Evolutionary conservation across 2,113 vertebrate genomes (phyloP), one percentile per base, ranked within the genome.

Genomic region (Tylochromis polylepis): DNA sequence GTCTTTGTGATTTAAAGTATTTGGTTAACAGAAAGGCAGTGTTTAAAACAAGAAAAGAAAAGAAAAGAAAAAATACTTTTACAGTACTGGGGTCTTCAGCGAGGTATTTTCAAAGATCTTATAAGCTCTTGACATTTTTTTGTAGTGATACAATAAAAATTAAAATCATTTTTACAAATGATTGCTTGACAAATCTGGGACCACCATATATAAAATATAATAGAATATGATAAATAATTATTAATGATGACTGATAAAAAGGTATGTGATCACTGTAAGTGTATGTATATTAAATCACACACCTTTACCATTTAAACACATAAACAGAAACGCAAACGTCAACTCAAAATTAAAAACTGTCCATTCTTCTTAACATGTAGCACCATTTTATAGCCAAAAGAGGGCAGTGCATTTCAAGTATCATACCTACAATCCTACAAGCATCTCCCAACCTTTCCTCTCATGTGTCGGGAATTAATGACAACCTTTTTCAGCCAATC

Each of bases 351-450:
- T 75, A 18, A 49, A 72, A 49, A 75, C 41, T 2, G 4, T 29
- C 8, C 8, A 2, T 6, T 22, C 5, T 82, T 53, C 3, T 31
- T 15, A 27, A 22, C 3, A 5, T 83, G 87, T n/a, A 86, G 20
- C 85, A 59, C 57, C 16, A 29, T 14, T 20, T 29, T 12, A 3
- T 6, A 5, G 67, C 84, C 94, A 93, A 65, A 81, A 78, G 94
- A 55, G 62, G 92, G 86, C 91, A 87, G 87, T 65, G 81, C 18
- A 91, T 36, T 16, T 86, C 79, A 90, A 85, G 16, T 51, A 72
- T 86, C 15, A 5, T 22, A 1, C 41, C 24, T 27, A 22, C 22
- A 4, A 15, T 15, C 38, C 12, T 16, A 11, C 4, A 80, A 59
- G 20, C 59, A 11, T 80, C 29, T 46, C 18, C 5, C 10, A 41